Percentiles rank a stretch among this genome's conserved stretches.
These are phyloP conservation scores for Platyscapa corneri DNA, from an alignment of 1,140 invertebrate genomes.

Conservation along the genomic window DNA sequence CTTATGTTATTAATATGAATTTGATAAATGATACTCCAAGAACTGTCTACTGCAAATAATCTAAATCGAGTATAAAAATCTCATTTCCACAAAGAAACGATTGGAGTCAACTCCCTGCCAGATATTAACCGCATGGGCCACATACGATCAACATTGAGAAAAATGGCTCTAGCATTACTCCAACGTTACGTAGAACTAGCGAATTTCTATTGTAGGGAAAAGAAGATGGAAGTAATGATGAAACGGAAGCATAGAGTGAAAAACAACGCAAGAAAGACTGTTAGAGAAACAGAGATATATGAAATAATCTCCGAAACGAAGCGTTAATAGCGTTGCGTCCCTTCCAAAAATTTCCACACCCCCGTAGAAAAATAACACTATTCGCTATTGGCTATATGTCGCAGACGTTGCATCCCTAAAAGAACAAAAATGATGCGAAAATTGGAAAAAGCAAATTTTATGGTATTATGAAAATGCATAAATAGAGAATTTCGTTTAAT, in stretches of 20 bases:
- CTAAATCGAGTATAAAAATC: conserved; percentile 29
- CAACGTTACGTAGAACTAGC: neutral
- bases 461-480: neutral
- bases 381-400: neutral
- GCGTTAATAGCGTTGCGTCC: conserved; percentile 19
- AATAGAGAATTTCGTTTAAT: neutral
- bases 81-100: conserved; percentile 36
- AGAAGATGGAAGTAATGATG: neutral
- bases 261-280: neutral
- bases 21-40: conserved; percentile 12
- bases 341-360: conserved; percentile 16
- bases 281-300: neutral
- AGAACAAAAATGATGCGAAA: neutral
- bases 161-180: conserved; percentile 4
- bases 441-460: neutral
- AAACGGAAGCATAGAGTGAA: neutral
- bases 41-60: conserved; percentile 23
- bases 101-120: conserved; percentile 4
- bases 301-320: conserved; percentile 23
- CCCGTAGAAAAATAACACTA: neutral
- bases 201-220: neutral
- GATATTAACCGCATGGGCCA: conserved; percentile 33
- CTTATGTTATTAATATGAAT: neutral
- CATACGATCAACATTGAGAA: conserved; percentile 13
- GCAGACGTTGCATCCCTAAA: neutral